Conservation (phyloP, 2,113 vertebrate genomes). For the Scatophagus argus region DNA sequence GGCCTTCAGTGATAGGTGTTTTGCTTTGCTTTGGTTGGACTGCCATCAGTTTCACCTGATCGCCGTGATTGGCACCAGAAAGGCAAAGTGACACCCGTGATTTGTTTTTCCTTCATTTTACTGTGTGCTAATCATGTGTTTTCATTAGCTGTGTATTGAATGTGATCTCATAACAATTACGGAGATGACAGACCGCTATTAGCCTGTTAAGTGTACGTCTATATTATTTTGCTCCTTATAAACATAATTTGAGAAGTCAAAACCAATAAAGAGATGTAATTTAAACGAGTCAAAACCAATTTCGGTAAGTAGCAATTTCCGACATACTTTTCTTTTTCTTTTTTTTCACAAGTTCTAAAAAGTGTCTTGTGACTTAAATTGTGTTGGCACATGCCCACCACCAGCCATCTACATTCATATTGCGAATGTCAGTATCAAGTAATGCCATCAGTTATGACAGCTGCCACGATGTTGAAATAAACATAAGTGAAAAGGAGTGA, state of each 20-base stretch:
- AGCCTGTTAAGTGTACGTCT: constrained; percentile 71
- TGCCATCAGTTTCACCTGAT: constrained; percentile 22
- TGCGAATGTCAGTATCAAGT: neutral
- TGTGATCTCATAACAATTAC: constrained; percentile 72
- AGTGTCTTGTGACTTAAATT: constrained; percentile 14
- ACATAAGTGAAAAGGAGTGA: constrained; percentile 26
- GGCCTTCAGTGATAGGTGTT: neutral
- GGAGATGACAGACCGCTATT: constrained; percentile 65
- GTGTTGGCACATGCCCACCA: neutral
- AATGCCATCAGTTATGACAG: constrained; percentile 46
- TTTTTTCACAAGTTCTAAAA: constrained; percentile 19
- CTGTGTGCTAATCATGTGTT: constrained; percentile 65
- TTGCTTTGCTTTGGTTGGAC: neutral
- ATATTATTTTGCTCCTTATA: constrained; percentile 65
- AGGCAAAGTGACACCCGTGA: constrained; percentile 51
- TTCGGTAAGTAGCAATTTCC: constrained; percentile 37
- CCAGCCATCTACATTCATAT: neutral
- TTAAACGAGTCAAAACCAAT: constrained; percentile 72
- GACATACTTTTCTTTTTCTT: constrained; percentile 10
- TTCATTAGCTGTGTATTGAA: constrained; percentile 64
- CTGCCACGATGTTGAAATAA: constrained; percentile 25
- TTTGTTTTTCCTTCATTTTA: constrained; percentile 68
- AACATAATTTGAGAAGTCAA: constrained; percentile 74
- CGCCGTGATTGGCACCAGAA: constrained; percentile 48
- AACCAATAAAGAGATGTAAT: constrained; percentile 63